Base-by-base conservation (phyloP, 2,797 vertebrate species). In the Syngnathus acus region DNA sequence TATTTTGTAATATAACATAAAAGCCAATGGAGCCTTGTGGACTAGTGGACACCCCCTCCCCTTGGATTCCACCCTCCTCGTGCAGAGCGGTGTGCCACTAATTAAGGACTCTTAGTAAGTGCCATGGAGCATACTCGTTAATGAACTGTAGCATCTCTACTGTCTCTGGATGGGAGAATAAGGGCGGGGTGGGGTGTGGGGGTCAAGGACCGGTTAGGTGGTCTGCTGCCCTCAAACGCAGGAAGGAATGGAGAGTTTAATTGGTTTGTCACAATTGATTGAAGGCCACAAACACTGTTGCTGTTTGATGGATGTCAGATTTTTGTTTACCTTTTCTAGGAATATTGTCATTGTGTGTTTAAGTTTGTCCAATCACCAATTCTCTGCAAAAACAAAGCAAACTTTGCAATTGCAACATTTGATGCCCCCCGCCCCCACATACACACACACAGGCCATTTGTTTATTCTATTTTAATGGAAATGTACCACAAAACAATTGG, bases 381-480 rank as follows among this genome's bases (percentile, higher is more conserved):
- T 58, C 59, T 9, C 19, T 10, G 3, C 13, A 32, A 32, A 32
- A 16, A 11, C 4, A 16, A 57, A 26, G 2, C 6, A 0, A 37
- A 57, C 32, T 32, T 32, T 32, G 53, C 21, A 55, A 32, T 11
- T 13, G 21, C 13, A 14, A 55, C 53, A 55, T 55, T 11, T 55
- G 1, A 4, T 23, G 51, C n/a, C 51, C 53, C 64, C 64, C 42
- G 54, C 19, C 54, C 69, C 9, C 17, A 26, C 26, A 32, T 0
- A 32, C 26, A 32, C 40, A 23, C 16, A 39, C 43, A 19, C 21
- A 16, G 32, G 69, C 66, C 68, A 60, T 66, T 80, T 84, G 72
- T 87, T 89, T 87, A 71, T 83, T 84, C 69, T 74, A 82, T 90
- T 91, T 90, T 87, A 67, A 91, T 92, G 86, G 83, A 87, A 90